These are phyloP conservation scores for Ennomos quercinarius DNA, from an alignment of 2,888 invertebrate genomes.

Conservation along the genomic window DNA sequence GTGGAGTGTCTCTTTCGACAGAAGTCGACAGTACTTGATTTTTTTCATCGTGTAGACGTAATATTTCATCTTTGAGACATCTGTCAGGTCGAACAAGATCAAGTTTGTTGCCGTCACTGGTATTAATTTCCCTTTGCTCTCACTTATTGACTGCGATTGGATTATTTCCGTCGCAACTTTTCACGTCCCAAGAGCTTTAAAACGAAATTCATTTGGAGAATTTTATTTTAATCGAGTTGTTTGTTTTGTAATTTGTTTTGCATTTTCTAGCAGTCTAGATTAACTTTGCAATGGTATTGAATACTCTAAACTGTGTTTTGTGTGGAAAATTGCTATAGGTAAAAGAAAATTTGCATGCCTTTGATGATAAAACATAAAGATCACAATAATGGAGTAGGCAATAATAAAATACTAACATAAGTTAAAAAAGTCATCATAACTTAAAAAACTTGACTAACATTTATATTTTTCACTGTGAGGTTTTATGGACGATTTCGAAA, in stretches of 20 bases:
- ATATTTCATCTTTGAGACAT: slow-evolving; percentile 71
- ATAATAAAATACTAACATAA: too few relatives aligned
- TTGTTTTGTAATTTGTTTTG: slow-evolving; percentile 28
- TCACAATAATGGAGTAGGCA: too few relatives aligned
- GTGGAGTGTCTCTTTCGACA: slow-evolving; percentile 31
- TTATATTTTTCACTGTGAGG: slow-evolving; percentile 14
- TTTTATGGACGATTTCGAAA: slow-evolving; percentile 22
- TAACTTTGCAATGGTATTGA: background rate
- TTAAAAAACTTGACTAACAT: too few relatives aligned
- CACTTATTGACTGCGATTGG: slow-evolving; percentile 76
- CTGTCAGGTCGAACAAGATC: slow-evolving; percentile 74
- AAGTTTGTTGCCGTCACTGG: slow-evolving; percentile 70
- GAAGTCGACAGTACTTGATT: slow-evolving; percentile 35
- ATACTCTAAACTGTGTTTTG: too few relatives aligned
- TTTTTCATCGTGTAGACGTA: slow-evolving; percentile 37
- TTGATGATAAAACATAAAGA: too few relatives aligned
- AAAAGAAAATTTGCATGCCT: too few relatives aligned
- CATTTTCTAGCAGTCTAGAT: slow-evolving; percentile 6
- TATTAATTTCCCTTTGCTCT: slow-evolving; percentile 77
- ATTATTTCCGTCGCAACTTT: slow-evolving; percentile 74
- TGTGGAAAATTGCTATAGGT: too few relatives aligned
- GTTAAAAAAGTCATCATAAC: too few relatives aligned
- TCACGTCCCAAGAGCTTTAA: slow-evolving; percentile 62
- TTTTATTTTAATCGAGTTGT: slow-evolving; percentile 49
- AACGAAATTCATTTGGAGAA: slow-evolving; percentile 59